These are phyloP conservation scores for Cervus canadensis DNA, from an alignment of 2,113 vertebrate species.

Conservation along the genomic window DNA sequence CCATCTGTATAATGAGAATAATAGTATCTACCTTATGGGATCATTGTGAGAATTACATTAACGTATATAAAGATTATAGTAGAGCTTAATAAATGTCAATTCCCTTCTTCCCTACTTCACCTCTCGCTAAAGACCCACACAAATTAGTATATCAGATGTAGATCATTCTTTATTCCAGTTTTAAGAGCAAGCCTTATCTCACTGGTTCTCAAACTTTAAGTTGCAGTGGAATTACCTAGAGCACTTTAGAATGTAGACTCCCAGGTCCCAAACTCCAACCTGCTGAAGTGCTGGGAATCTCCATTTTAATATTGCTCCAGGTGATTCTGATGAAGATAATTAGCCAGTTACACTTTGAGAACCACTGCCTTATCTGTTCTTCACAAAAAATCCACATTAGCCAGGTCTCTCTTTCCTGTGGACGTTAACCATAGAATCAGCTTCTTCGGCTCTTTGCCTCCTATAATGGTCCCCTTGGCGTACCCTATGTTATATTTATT, in stretches of 20 bases:
- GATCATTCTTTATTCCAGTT: background rate
- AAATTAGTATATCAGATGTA: constrained; percentile 10
- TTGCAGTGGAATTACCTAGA: constrained; percentile 2
- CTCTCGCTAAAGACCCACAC: background rate
- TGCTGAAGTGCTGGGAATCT: background rate
- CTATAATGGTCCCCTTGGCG: background rate
- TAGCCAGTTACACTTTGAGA: background rate
- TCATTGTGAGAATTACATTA: constrained; percentile 44
- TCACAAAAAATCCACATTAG: background rate
- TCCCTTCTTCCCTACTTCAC: background rate
- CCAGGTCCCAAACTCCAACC: background rate
- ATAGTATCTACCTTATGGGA: constrained; percentile 54
- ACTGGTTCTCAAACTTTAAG: background rate
- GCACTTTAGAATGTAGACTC: constrained; percentile 7
- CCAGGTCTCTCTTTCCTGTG: background rate
- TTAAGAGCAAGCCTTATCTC: background rate
- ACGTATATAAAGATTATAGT: background rate
- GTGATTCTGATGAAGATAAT: background rate
- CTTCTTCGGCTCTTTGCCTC: background rate
- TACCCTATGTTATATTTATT: background rate
- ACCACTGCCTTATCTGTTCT: constrained; percentile 4
- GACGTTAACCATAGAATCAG: background rate
- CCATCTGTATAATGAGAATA: constrained; percentile 1
- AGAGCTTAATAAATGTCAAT: background rate
- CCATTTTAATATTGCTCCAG: background rate